These are phyloP conservation scores for Anguilla anguilla DNA, from an alignment of 2,797 vertebrate genomes.

Conservation along the genomic window DNA sequence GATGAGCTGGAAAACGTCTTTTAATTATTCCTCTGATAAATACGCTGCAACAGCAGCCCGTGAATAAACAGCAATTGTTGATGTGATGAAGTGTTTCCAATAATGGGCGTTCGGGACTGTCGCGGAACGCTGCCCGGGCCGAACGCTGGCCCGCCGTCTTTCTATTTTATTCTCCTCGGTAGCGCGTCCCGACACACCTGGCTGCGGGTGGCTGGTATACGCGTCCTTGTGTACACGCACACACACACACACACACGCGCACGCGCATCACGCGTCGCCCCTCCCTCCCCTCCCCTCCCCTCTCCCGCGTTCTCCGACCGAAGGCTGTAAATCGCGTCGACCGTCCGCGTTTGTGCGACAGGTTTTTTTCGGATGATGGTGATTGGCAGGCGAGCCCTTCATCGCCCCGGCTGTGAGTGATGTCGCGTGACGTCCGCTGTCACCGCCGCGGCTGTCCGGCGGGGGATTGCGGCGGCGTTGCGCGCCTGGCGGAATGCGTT, in stretches of 20 bases:
- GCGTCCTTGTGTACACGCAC: no score
- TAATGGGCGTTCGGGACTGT: constrained; percentile 11
- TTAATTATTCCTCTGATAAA: constrained; percentile 34
- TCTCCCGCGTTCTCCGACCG: not conserved
- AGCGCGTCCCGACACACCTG: not conserved
- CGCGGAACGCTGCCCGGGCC: not conserved
- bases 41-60: constrained; percentile 9
- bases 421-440: not conserved
- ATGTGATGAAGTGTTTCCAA: constrained; percentile 29
- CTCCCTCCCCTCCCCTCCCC: no score
- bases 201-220: not conserved
- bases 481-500: not conserved
- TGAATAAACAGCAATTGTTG: constrained; percentile 33
- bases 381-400: constrained; percentile 20
- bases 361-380: not conserved
- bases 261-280: no score
- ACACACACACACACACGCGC: no score
- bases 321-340: not conserved
- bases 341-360: not conserved
- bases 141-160: not conserved
- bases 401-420: not conserved
- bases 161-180: not conserved
- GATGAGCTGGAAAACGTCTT: constrained; percentile 37
- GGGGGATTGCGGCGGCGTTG: not conserved
- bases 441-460: no score